These are phyloP conservation scores for Solenopsis fugax DNA, from an alignment of 1,140 invertebrate species.

Conservation along the genomic window DNA sequence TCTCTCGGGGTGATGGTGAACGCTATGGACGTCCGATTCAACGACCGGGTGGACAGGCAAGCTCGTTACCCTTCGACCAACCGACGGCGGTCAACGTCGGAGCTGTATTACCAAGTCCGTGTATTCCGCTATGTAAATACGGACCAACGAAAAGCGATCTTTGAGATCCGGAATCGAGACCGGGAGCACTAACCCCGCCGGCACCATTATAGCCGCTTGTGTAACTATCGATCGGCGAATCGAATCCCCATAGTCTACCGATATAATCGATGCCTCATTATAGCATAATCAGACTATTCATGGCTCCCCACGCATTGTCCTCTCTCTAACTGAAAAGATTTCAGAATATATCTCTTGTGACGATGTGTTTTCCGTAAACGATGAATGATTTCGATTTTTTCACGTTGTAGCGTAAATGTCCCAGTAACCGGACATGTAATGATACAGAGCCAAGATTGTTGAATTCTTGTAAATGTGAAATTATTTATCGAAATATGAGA, in stretches of 20 bases:
- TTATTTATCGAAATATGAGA: too few relatives aligned
- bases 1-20: neutral
- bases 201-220: constrained; percentile 36
- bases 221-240: constrained; percentile 35
- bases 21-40: constrained; percentile 35
- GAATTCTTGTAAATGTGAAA: too few relatives aligned
- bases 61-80: constrained; percentile 63
- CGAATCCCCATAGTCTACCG: neutral
- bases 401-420: neutral
- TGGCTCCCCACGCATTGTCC: neutral
- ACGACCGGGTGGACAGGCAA: constrained; percentile 67
- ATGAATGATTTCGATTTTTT: neutral
- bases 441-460: too few relatives aligned
- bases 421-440: too few relatives aligned
- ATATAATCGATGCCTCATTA: constrained; percentile 46
- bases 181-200: constrained; percentile 4
- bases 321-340: neutral
- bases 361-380: neutral
- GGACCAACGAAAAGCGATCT: constrained; percentile 84
- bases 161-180: constrained; percentile 80
- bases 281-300: constrained; percentile 38
- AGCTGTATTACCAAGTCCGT: constrained; percentile 79
- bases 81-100: constrained; percentile 64
- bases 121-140: constrained; percentile 85
- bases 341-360: neutral